Evolutionary conservation across 2,888 invertebrate genomes (phyloP).

Genomic region (Sphinx pinastri): DNA sequence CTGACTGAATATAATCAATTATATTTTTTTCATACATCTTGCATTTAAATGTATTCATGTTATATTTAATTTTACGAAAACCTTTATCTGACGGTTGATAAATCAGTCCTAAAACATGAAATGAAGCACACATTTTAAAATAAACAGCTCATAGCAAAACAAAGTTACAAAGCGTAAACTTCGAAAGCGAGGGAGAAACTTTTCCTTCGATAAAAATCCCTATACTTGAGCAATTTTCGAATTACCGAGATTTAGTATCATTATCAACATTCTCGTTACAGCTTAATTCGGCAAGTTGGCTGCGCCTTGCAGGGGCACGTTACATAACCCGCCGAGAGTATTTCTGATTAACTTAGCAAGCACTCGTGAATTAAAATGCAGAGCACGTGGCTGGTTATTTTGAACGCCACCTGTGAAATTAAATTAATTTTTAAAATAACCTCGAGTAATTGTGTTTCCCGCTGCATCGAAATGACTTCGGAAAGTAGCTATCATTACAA

Average conservation of each 20-base stretch:
- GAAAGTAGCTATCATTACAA: no score
- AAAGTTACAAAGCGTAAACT: not conserved
- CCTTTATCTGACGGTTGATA: not conserved
- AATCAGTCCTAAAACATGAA: not conserved
- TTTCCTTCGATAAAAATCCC: not conserved
- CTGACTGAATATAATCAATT: no score
- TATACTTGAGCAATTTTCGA: slow-evolving; percentile 23
- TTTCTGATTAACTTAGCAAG: slow-evolving; percentile 40
- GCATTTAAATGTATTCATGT: no score
- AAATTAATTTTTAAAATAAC: slow-evolving; percentile 1
- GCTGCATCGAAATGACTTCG: not conserved
- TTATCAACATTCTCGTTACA: slow-evolving; percentile 26
- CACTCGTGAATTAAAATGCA: slow-evolving; percentile 29
- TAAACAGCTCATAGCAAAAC: not conserved
- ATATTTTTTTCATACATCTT: no score
- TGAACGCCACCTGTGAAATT: slow-evolving; percentile 19
- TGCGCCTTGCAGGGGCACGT: slow-evolving; percentile 22
- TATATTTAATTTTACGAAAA: no score
- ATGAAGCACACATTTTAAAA: not conserved
- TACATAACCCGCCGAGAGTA: slow-evolving; percentile 31
- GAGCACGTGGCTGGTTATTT: slow-evolving; percentile 21
- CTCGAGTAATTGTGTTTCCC: not conserved
- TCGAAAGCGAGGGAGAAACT: not conserved
- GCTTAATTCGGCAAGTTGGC: slow-evolving; percentile 21
- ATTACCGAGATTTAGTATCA: slow-evolving; percentile 31